phyloP scores from a whole-genome alignment of 2,888 invertebrate genomes.

The Prosopocoilus inquinatus region DNA sequence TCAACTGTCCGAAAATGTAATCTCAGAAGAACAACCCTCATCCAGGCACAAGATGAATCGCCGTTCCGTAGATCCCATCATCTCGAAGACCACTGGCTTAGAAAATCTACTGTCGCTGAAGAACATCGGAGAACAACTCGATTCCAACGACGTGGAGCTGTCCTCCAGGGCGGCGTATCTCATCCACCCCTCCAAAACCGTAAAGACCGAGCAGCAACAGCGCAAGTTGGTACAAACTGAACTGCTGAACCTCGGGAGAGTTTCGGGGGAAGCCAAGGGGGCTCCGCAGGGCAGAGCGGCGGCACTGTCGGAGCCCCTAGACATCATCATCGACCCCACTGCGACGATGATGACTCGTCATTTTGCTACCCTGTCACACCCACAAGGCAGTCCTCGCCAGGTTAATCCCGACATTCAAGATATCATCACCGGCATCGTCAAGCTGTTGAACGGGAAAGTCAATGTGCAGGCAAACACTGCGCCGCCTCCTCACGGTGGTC shows the following conservation, averaged over 20 bases:
- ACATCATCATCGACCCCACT: constrained; percentile 51
- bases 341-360: constrained; percentile 51
- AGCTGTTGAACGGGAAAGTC: constrained; percentile 83
- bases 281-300: constrained; percentile 70
- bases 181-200: constrained; percentile 59
- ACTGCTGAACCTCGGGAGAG: constrained; percentile 26
- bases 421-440: constrained; percentile 86
- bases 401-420: constrained; percentile 82
- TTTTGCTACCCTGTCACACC: constrained; percentile 57
- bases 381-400: constrained; percentile 51
- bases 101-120: constrained; percentile 56
- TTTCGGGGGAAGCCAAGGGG: constrained; percentile 75
- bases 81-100: constrained; percentile 53
- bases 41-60: constrained; percentile 37
- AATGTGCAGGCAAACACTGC: constrained; percentile 79
- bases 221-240: constrained; percentile 16
- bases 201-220: constrained; percentile 43
- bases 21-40: constrained; percentile 42
- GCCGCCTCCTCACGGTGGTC: constrained; percentile 49
- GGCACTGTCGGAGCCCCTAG: constrained; percentile 63
- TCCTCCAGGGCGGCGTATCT: constrained; percentile 45
- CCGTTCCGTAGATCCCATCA: constrained; percentile 57
- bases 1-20: constrained; percentile 25
- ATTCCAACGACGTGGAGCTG: constrained; percentile 53
- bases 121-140: constrained; percentile 56